Base-by-base conservation (phyloP, 2,797 vertebrate species). In the Tinamus major region DNA sequence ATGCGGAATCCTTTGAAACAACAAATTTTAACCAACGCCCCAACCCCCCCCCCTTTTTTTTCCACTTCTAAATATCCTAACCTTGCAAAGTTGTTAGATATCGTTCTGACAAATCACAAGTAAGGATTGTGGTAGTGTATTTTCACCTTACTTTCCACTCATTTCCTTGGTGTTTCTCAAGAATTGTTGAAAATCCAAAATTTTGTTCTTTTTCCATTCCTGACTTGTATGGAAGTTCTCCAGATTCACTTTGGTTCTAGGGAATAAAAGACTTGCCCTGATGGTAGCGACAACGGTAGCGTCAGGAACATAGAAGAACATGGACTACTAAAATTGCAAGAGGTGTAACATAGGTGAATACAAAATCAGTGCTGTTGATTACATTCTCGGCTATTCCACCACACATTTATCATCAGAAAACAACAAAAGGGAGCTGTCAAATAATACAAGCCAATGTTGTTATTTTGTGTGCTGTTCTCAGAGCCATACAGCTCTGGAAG, bases 401-500 rank as follows among this genome's bases (percentile, higher is more conserved):
- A 85, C 84, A 77, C 55, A 89, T 93, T 97, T 96, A 92, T 96
- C 95, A 93, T 95, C 78, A 75, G 78, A 92, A 97, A 96, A 96
- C 90, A 96, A 94, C 94, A 96, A 94, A 96, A 96, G 77, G 80
- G 87, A 96, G 76, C 88, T 92, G 85, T 84, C 20, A 91, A 95
- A 85, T 89, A 95, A 85, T 72, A 49, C 56, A 51, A 93, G 68
- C 67, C 94, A 95, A 84, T 92, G 95, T 96, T 97, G 37, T 94
- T 96, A 95, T 95, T 97, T 96, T 90, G 83, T 94, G 71, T 33
- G 49, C 79, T 93, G 21, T 68, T 96, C 90, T 97, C 69, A 67
- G 93, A 96, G 90, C 79, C 85, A 89, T 94, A 94, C 62, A 93
- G 68, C 80, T 94, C 92, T 97, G 97, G 96, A 97, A 97, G 87